Conservation (phyloP, 1,140 invertebrate genomes). For the Lutraria rhynchaena region DNA sequence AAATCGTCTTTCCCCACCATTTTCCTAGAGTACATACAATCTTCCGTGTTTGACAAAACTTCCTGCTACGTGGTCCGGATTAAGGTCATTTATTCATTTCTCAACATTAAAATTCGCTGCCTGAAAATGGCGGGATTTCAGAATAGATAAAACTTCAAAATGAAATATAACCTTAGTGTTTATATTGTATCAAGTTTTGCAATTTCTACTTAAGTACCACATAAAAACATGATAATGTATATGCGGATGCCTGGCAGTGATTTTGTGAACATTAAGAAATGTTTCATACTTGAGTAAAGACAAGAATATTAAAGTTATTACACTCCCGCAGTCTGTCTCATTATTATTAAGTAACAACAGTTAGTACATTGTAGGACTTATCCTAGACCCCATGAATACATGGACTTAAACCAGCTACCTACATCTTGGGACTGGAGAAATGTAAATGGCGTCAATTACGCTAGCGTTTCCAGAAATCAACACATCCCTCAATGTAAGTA, state of each 20-base stretch:
- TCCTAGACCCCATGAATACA: slow-evolving; percentile 76
- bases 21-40: too few species aligned
- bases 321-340: too few species aligned
- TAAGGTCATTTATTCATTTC: too few species aligned
- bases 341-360: too few species aligned
- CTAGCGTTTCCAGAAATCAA: slow-evolving; percentile 83
- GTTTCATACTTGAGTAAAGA: neutral
- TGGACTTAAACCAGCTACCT: slow-evolving; percentile 75
- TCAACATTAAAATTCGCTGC: too few species aligned
- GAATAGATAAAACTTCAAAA: too few species aligned
- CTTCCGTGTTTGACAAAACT: too few species aligned
- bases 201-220: neutral
- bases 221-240: too few species aligned
- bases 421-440: slow-evolving; percentile 83
- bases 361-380: slow-evolving; percentile 71
- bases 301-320: neutral
- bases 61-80: too few species aligned
- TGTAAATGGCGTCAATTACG: slow-evolving; percentile 82
- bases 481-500: slow-evolving; percentile 82
- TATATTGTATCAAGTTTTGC: neutral
- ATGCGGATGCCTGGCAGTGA: neutral
- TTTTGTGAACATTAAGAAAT: neutral
- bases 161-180: too few species aligned
- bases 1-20: too few species aligned
- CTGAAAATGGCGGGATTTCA: too few species aligned